Conservation (phyloP, 2,888 invertebrate species). For the Eugnorisma glareosa region DNA sequence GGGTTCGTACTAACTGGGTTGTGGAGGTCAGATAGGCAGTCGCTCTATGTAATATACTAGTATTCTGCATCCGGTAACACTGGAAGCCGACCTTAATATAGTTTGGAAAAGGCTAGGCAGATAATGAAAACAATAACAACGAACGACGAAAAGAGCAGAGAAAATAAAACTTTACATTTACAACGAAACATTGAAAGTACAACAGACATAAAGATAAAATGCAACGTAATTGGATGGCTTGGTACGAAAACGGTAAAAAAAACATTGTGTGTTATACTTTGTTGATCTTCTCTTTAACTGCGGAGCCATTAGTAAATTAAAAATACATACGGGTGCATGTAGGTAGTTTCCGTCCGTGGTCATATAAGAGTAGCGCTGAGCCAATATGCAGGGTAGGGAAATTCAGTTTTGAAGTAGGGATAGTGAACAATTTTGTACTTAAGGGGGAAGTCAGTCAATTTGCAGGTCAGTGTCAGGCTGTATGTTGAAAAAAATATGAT, state of each 20-base stretch:
- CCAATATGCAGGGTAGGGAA: not conserved
- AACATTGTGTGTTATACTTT: conserved; percentile 48
- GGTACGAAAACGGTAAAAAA: conserved; percentile 43
- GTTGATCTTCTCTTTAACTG: conserved; percentile 52
- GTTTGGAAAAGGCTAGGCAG: not conserved
- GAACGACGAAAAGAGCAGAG: not conserved
- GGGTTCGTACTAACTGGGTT: not conserved
- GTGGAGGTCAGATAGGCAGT: not conserved
- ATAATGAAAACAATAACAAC: not conserved
- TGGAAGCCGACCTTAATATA: not conserved
- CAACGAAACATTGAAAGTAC: conserved; percentile 26
- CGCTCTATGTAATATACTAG: not conserved
- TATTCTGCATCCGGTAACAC: not conserved
- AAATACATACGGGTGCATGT: conserved; percentile 36
- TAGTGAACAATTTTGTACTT: not conserved
- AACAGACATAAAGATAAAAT: conserved; percentile 31
- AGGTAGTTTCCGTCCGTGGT: conserved; percentile 14
- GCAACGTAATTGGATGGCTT: conserved; percentile 51
- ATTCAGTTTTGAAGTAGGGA: not conserved
- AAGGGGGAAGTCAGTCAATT: too few relatives aligned
- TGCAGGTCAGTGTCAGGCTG: too few relatives aligned
- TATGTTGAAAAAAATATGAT: too few relatives aligned
- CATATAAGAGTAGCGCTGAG: not conserved
- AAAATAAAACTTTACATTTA: conserved; percentile 13
- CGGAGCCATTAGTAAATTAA: conserved; percentile 61